Conservation (phyloP, 2,113 vertebrate species). For the Cygnus buccinator region DNA sequence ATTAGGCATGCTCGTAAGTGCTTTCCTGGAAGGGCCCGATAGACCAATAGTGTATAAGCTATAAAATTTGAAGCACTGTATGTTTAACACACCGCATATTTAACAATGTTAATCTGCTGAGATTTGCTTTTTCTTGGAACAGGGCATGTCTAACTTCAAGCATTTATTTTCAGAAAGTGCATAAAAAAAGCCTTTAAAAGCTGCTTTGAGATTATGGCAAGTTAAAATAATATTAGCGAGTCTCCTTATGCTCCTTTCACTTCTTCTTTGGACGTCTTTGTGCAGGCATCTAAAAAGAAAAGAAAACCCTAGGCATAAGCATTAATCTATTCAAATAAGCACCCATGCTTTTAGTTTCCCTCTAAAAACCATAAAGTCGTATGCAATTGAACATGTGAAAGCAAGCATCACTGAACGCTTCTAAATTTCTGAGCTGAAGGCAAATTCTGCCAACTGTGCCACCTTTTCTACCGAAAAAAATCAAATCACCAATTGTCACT, state of each 20-base stretch:
- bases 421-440: neutral
- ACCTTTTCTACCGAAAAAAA: neutral
- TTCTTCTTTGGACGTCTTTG: conserved; percentile 62
- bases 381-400: neutral
- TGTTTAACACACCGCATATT: conserved; percentile 37
- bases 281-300: conserved; percentile 69
- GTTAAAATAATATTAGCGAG: conserved; percentile 15
- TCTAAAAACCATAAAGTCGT: neutral
- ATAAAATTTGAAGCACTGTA: conserved; percentile 61
- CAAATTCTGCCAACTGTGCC: neutral
- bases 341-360: neutral
- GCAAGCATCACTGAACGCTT: neutral
- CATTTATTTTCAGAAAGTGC: conserved; percentile 19
- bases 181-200: conserved; percentile 40
- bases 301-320: conserved; percentile 40
- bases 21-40: conserved; percentile 60
- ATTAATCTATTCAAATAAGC: neutral
- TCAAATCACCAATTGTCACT: neutral
- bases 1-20: conserved; percentile 64
- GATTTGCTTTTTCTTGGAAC: conserved; percentile 62
- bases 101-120: conserved; percentile 64
- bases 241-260: conserved; percentile 25
- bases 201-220: conserved; percentile 46
- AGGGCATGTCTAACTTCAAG: neutral
- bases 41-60: conserved; percentile 49